Base-by-base conservation (phyloP, 2,113 vertebrate species). In the Hydropotes inermis region DNA sequence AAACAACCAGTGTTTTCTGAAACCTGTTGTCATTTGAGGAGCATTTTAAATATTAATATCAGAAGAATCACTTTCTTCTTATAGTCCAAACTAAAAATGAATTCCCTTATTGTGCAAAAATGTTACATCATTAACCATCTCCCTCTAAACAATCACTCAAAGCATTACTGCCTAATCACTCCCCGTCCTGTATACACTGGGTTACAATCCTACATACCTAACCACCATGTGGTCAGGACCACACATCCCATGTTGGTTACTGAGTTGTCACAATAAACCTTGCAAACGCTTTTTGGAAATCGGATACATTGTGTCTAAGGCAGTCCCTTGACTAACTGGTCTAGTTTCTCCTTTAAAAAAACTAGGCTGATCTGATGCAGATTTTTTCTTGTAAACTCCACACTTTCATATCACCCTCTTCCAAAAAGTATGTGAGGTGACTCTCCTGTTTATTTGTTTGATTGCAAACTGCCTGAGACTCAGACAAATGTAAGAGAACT, bases 401-500 rank as follows among this genome's bases (percentile, higher is more conserved):
- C 52, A 76, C 13, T 92, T 83, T 39, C 0, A 25, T 23, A 84
- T 47, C 54, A 78, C 13, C 43, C 78, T 92, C 84, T 79, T 87
- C 85, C 30, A 93, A 91, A 95, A 88, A 30, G n/a, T 83, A 45
- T 79, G 28, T 86, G n/a, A 87, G 70, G 43, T 60, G 64, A 85
- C 74, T 93, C 43, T 33, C 10, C 14, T 85, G 16, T 15, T 79
- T 79, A 52, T 82, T 94, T 19, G 30, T 93, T 57, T 92, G 74
- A 43, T 74, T 96, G 74, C 5, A 82, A 89, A 87, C 87, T 95
- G 78, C 91, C 89, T 89, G 54, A 96, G 50, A 97, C 43, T 58
- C 61, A 87, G 81, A 97, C 39, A 95, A 87, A 74, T 87, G 33
- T 45, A 50, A 84, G n/a, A 60, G 57, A 87, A 54, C 33, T 86